Conservation (phyloP, 2,797 vertebrate genomes). For the Chaenodraco wilsoni region DNA sequence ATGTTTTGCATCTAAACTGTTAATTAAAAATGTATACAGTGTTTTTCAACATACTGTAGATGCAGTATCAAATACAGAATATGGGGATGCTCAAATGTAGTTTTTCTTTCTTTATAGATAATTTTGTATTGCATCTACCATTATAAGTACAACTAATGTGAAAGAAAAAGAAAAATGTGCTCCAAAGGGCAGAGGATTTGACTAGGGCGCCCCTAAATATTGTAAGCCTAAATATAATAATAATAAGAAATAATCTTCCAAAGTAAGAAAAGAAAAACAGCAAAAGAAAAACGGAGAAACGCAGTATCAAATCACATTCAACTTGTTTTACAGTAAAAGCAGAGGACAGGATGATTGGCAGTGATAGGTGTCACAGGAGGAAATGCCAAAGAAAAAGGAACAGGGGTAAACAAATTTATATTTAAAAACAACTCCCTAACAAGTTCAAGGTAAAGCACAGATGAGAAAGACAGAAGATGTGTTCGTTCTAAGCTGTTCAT, state of each 20-base stretch:
- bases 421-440: not conserved
- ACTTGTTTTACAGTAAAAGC: not conserved
- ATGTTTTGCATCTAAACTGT: no score
- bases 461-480: conserved; percentile 38
- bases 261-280: not conserved
- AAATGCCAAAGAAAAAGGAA: conserved; percentile 42
- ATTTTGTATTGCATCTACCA: no score
- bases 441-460: conserved; percentile 23
- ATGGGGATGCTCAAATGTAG: no score
- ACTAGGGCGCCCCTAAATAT: no score
- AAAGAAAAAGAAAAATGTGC: no score
- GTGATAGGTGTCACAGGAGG: conserved; percentile 10
- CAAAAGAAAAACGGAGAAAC: not conserved
- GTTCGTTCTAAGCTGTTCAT: conserved; percentile 60
- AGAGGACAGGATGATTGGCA: conserved; percentile 30
- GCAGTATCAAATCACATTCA: conserved; percentile 15
- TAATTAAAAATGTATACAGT: no score
- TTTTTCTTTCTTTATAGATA: no score
- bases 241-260: not conserved
- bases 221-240: no score
- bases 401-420: conserved; percentile 14
- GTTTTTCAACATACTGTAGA: no score
- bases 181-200: no score
- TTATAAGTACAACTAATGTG: no score
- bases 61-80: no score